Base-by-base conservation (phyloP, 1,140 invertebrate species). In the Drosophila carrolli region DNA sequence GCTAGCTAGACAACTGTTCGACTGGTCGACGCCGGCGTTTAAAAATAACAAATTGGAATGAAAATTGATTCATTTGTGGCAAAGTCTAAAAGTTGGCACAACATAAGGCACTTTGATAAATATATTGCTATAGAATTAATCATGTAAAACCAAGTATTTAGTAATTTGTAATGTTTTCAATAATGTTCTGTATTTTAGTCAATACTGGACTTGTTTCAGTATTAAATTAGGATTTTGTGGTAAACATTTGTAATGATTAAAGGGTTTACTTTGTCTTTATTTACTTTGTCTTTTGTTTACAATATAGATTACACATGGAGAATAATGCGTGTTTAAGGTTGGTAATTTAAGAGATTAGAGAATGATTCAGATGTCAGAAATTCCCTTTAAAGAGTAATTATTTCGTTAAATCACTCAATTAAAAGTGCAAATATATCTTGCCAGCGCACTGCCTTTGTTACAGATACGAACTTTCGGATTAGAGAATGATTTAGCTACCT, bases 31-130 rank as follows among this genome's bases (percentile, higher is more conserved):
- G 75, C 70, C 75, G 88, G 19, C 60, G 14, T 78, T 63, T 82
- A 88, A 72, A 86, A 86, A 88, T 88, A 86, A 53, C 59, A 29
- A 47, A 62, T 62, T 67, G 57, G 46, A 58, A 56, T 68, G 29
- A 51, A 68, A 66, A 35, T 9, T 23, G 11, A 68, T 40, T 66
- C 65, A 41, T 43, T 23, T 14, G 19, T 27, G 40, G 19, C 27
- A 23, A 1, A 61, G 37, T 66, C 46, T 27, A 51, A 41, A 35
- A 60, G 55, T 27, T 63, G 60, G 16, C 35, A 35, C 0, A 58
- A 4, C 38, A 6, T 8, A 32, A 9, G n/a, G 32, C 32, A 41
- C 14, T 13, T 16, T 10, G 55, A 60, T 7, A 37, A 60, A 11
- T 35, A 32, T 23, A 58, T 54, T 23, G 19, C 9, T 29, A n/a